Evolutionary conservation across 1,140 invertebrate species (phyloP).

Genomic region (Diachasmimorpha longicaudata): DNA sequence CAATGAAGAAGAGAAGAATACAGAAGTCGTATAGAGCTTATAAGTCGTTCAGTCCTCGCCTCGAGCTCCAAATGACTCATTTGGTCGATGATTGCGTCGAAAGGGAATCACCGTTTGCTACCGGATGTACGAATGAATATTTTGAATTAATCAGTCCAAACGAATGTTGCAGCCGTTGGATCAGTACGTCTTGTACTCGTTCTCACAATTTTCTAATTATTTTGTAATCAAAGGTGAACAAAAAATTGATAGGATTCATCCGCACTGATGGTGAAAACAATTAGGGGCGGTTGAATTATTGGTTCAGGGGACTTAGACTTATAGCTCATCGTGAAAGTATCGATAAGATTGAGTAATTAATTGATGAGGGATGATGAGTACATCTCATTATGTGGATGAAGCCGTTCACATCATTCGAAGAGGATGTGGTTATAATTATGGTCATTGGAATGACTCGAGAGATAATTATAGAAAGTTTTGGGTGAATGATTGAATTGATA

Average conservation of each 20-base stretch:
- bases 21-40: background rate
- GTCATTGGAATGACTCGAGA: too few relatives aligned
- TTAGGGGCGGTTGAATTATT: background rate
- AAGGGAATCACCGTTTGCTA: background rate
- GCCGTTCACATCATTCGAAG: too few relatives aligned
- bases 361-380: background rate
- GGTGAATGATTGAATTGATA: too few relatives aligned
- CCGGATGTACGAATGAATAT: background rate
- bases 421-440: too few relatives aligned
- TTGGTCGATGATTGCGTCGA: background rate
- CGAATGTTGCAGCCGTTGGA: background rate
- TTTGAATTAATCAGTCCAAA: background rate
- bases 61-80: background rate
- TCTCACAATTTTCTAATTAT: slow-evolving; percentile 5
- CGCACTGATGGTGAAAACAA: background rate
- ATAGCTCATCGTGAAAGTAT: too few relatives aligned
- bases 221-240: background rate
- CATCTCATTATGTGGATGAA: too few relatives aligned
- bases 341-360: background rate
- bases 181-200: background rate
- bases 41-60: background rate
- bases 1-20: background rate
- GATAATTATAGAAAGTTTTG: background rate
- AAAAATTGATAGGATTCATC: background rate
- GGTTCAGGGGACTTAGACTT: too few relatives aligned